Percentiles rank a stretch among this genome's conserved stretches.
Conservation (phyloP, 2,888 invertebrate genomes). For the Lasioglossum marginatum region DNA sequence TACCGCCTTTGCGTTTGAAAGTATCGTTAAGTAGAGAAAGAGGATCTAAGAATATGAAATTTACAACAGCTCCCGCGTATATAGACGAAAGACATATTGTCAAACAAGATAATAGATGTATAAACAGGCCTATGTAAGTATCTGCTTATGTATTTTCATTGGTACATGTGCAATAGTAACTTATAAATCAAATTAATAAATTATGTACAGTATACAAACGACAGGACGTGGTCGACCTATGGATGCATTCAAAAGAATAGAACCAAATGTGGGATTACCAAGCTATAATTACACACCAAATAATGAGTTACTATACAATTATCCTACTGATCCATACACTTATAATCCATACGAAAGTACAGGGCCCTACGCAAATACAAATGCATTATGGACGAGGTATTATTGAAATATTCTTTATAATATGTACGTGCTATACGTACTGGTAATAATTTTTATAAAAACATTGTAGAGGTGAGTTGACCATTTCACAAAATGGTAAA, state of each 20-base stretch:
- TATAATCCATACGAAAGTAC: slow-evolving; percentile 74
- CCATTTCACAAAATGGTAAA: slow-evolving; percentile 74
- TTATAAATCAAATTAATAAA: not conserved
- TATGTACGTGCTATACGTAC: not conserved
- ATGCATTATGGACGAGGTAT: slow-evolving; percentile 80
- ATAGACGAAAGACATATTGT: not conserved
- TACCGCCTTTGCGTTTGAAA: slow-evolving; percentile 72
- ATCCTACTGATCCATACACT: slow-evolving; percentile 56
- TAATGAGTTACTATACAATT: slow-evolving; percentile 73
- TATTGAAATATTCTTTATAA: slow-evolving; percentile 4
- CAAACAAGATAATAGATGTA: not conserved
- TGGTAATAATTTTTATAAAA: slow-evolving; percentile 9
- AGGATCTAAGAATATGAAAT: not conserved
- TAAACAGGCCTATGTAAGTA: slow-evolving; percentile 29
- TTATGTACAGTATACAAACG: slow-evolving; percentile 21
- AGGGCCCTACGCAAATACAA: slow-evolving; percentile 70
- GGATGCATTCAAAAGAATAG: slow-evolving; percentile 11
- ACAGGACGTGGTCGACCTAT: slow-evolving; percentile 29
- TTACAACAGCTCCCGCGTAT: not conserved
- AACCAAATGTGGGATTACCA: slow-evolving; percentile 3
- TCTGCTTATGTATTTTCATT: not conserved
- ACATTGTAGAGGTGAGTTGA: slow-evolving; percentile 71
- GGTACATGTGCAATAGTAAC: not conserved
- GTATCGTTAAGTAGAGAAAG: slow-evolving; percentile 72
- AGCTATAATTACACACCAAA: slow-evolving; percentile 41